Evolutionary conservation across 2,888 invertebrate species (phyloP).

Genomic region (Brachynemurus nebulosus): DNA sequence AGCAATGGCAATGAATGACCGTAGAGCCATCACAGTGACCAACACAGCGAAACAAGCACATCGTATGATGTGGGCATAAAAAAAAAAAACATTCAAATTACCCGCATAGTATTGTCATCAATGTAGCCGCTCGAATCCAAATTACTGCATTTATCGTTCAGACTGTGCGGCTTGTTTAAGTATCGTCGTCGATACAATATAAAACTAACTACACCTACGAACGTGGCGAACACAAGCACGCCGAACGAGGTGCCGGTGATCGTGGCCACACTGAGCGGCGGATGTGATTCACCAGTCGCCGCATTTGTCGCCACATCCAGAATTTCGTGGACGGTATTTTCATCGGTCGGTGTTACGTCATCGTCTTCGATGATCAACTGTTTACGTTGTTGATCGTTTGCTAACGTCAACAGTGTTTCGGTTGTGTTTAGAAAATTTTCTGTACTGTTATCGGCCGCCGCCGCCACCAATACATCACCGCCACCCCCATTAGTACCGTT

Average conservation of each 20-base stretch:
- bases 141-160: constrained; percentile 70
- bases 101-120: constrained; percentile 74
- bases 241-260: constrained; percentile 58
- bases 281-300: constrained; percentile 26
- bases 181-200: constrained; percentile 56
- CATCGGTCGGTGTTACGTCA: not conserved
- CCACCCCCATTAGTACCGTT: too few relatives aligned
- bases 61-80: too few relatives aligned
- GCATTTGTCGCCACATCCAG: constrained; percentile 19
- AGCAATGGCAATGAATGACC: too few relatives aligned
- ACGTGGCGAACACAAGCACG: constrained; percentile 46
- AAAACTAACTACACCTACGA: constrained; percentile 50
- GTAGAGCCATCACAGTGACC: too few relatives aligned
- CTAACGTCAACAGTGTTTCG: not conserved
- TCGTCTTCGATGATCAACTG: not conserved
- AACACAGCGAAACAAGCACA: too few relatives aligned
- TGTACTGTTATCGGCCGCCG: not conserved
- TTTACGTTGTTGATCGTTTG: not conserved
- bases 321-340: not conserved
- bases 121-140: constrained; percentile 78
- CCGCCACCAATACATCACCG: too few relatives aligned
- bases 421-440: not conserved
- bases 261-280: constrained; percentile 35
- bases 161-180: constrained; percentile 69
- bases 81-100: constrained; percentile 34